A percentile compares a stretch with the other conserved stretches of the same genome.
Evolutionary conservation across 2,113 vertebrate genomes (phyloP).

Genomic region (Corythoichthys intestinalis): DNA sequence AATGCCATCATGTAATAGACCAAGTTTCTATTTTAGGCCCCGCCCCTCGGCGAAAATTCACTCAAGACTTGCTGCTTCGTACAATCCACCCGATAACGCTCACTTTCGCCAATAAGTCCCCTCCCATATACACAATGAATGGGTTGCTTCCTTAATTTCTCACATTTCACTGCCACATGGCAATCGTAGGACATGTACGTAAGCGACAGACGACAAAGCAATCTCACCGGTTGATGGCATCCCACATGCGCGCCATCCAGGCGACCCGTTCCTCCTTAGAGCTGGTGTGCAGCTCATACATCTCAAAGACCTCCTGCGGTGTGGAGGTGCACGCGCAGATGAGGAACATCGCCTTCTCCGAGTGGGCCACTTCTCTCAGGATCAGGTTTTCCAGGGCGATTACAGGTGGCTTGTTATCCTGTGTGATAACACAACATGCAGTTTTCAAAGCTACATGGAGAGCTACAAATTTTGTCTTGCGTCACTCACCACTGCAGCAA

Average conservation of each 20-base stretch:
- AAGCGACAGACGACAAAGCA: background rate
- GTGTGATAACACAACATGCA: slow-evolving; percentile 3
- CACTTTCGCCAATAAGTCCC: too few relatives aligned
- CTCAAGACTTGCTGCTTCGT: too few relatives aligned
- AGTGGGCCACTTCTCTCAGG: slow-evolving; percentile 87
- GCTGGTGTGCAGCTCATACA: slow-evolving; percentile 88
- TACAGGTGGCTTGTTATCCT: slow-evolving; percentile 88
- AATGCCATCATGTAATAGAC: too few relatives aligned
- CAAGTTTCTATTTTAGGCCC: too few relatives aligned
- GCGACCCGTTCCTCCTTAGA: slow-evolving; percentile 80
- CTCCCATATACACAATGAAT: too few relatives aligned
- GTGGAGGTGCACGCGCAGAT: slow-evolving; percentile 78
- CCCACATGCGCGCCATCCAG: slow-evolving; percentile 82
- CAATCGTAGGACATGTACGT: background rate
- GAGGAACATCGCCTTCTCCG: slow-evolving; percentile 89
- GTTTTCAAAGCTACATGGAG: too few relatives aligned
- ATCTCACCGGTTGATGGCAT: slow-evolving; percentile 80
- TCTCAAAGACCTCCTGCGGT: slow-evolving; percentile 89
- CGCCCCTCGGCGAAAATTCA: too few relatives aligned
- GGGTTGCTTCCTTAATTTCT: too few relatives aligned
- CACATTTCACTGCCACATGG: too few relatives aligned
- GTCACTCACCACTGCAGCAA: slow-evolving; percentile 83
- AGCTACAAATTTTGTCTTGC: background rate
- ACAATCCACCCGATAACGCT: too few relatives aligned
- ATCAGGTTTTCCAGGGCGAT: slow-evolving; percentile 88